These are phyloP conservation scores for Dioctria rufipes DNA, from an alignment of 2,888 invertebrate genomes.

Conservation along the genomic window DNA sequence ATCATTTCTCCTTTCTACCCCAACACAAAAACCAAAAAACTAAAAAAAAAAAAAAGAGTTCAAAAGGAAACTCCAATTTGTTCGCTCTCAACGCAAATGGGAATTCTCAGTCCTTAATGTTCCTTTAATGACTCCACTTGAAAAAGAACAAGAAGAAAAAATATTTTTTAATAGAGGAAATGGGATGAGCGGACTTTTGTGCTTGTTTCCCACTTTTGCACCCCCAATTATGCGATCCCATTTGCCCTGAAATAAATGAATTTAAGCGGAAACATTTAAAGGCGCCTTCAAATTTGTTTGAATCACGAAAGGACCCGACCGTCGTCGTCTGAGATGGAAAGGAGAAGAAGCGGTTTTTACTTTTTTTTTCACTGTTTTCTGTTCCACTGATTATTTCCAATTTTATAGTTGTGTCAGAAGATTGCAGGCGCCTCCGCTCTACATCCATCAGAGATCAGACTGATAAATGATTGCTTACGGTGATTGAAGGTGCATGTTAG, in stretches of 20 bases:
- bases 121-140: conserved; percentile 41
- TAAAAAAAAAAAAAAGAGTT: not conserved
- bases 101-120: conserved; percentile 39
- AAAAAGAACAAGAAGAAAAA: conserved; percentile 4
- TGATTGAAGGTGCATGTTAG: not conserved
- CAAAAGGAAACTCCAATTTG: not conserved
- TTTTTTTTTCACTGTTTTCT: not conserved
- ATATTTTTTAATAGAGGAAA: conserved; percentile 37
- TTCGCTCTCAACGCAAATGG: not conserved
- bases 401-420: conserved; percentile 5
- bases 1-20: no score
- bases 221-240: conserved; percentile 46
- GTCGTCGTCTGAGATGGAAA: conserved; percentile 10
- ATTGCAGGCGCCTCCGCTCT: conserved; percentile 26
- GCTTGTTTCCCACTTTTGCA: conserved; percentile 32
- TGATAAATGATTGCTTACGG: conserved; percentile 29
- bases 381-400: conserved; percentile 12
- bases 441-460: conserved; percentile 17
- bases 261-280: conserved; percentile 43
- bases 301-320: conserved; percentile 43
- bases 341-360: not conserved
- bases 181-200: conserved; percentile 35
- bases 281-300: conserved; percentile 46
- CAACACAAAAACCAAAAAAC: no score
- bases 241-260: conserved; percentile 34